Base-by-base conservation (phyloP, 2,888 invertebrate species). In the Thumatha senex region DNA sequence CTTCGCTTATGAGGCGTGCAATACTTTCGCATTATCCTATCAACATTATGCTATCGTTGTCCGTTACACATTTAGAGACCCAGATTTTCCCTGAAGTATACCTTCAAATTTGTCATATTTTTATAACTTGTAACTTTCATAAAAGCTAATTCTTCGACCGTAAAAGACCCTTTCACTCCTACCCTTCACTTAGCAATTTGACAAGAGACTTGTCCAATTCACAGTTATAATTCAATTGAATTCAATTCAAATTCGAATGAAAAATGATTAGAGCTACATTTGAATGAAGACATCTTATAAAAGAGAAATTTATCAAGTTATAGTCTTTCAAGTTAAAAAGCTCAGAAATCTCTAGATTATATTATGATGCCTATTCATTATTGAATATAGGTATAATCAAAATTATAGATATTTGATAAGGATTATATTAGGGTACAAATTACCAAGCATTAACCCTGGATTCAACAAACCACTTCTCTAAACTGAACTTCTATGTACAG, bases 161-260 rank as follows among this genome's bases (percentile, higher is more conserved):
- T 39, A 67, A 51, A 42, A 46, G 40, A 54, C 13, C 41, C 54
- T 50, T 56, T 55, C 36, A 46, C 55, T 46, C 38, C 14, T 42
- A 40, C 12, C 41, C 13, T 51, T 51, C 31, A 24, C n/a, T 41
- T 30, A 38, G 42, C 46, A 41, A 51, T 51, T 58, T 58, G 24
- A 67, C 61, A 67, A 58, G 58, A 40, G 59, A 54, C 40, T 51
- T 61, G 51, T 50, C 53, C 51, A 54, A 63, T 52, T 61, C 53
- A 52, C 49, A 46, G 43, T 51, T 53, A 52, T 49, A 45, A 67
- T 61, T 31, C 4, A 31, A 58, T 60, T 46, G 43, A 51, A 60
- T 10, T n/a, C 15, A 42, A 42, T 53, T 58, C 35, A 34, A 45
- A 43, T 50, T 44, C 53, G 44, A 61, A 67, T 58, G 51, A 54